Evolutionary conservation across 2,797 vertebrate species (phyloP), one percentile per base, ranked within the genome.

Genomic region (Enteromius anoplus): DNA sequence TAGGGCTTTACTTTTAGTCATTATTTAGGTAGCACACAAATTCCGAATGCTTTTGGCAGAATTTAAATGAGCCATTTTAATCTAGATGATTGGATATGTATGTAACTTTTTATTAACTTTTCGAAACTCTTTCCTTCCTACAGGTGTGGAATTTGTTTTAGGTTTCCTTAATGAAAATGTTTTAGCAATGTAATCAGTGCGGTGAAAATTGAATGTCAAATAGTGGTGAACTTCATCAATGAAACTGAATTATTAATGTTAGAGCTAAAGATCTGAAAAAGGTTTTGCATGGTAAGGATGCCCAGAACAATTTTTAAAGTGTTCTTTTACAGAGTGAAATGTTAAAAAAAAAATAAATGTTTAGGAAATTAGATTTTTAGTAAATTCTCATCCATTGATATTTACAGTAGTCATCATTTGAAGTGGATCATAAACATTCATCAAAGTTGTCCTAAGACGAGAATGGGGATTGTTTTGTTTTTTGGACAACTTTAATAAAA

Each of bases 141-240:
- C n/a, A 58, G 55, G 55, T 23, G 55, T 58, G 55, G 21, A 58
- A 23, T 8, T n/a, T 58, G 11, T 58, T 11, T n/a, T 3, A 14
- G 58, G 10, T 12, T 21, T 40, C 21, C 9, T 40, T 5, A 40
- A 40, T 68, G 34, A 40, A 68, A n/a, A 68, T 40, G 32, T 68
- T 40, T 68, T 47, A 8, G n/a, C n/a, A n/a, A n/a, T n/a, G n/a
- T n/a, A n/a, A n/a, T n/a, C n/a, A n/a, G n/a, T n/a, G n/a, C n/a
- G n/a, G n/a, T n/a, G 11, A 4, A 68, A 68, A 68, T 40, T 68
- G 65, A 68, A 40, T 40, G 65, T 68, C 65, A 65, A 65, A 64
- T 64, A 64, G 37, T 66, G 37, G 37, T 69, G 21, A 11, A n/a
- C 12, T 69, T 70, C 2, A 70, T 65, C n/a, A 70, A 12, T 7